Evolutionary conservation across 2,888 invertebrate genomes (phyloP).

Genomic region (Mellilla xanthometata): DNA sequence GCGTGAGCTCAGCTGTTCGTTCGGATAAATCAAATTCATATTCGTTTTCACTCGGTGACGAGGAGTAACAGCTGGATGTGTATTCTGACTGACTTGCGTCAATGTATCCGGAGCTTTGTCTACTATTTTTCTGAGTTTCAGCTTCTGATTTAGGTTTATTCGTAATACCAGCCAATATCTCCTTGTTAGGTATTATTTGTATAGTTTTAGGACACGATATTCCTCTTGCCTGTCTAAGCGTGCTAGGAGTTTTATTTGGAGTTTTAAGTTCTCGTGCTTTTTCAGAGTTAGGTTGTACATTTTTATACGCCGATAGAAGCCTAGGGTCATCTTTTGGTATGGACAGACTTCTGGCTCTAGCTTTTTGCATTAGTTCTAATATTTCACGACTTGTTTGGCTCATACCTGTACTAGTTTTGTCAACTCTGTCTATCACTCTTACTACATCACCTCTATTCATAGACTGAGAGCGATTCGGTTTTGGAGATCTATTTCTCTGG

Average conservation of each 20-base stretch:
- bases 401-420: conserved; percentile 67
- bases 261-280: conserved; percentile 77
- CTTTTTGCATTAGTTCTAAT: conserved; percentile 74
- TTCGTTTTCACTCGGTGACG: conserved; percentile 78
- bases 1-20: conserved; percentile 69
- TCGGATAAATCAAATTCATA: conserved; percentile 75
- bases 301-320: conserved; percentile 57
- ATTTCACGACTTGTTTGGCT: conserved; percentile 76
- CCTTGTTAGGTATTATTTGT: conserved; percentile 74
- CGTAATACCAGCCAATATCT: conserved; percentile 77
- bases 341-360: conserved; percentile 74
- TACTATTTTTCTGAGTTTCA: conserved; percentile 57
- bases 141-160: conserved; percentile 61
- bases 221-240: conserved; percentile 60
- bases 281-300: conserved; percentile 14
- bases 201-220: conserved; percentile 80
- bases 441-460: conserved; percentile 72
- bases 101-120: conserved; percentile 71
- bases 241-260: conserved; percentile 72
- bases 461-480: conserved; percentile 81
- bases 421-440: conserved; percentile 56
- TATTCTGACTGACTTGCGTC: conserved; percentile 80
- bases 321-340: conserved; percentile 78
- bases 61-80: conserved; percentile 77
- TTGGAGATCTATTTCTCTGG: conserved; percentile 68